Evolutionary conservation across 2,113 vertebrate genomes (phyloP), one percentile per base, ranked within the genome.

Genomic region (Cariama cristata): DNA sequence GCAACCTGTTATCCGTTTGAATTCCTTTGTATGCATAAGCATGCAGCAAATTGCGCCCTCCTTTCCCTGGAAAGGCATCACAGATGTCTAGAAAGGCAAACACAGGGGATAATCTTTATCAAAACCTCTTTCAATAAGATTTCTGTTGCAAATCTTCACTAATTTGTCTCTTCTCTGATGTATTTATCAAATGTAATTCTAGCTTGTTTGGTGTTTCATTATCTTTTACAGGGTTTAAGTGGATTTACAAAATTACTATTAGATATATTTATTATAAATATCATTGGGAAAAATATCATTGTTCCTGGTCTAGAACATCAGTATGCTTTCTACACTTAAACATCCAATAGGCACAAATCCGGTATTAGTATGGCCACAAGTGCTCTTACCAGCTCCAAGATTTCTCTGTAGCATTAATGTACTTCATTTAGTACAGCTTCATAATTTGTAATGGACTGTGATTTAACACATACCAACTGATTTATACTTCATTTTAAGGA

Each of bases 11-110:
- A 4, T 0, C 28, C n/a, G 4, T 42, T 32, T 72, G 21, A 64
- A 13, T 44, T 71, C 28, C 38, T 69, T n/a, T 14, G 50, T 58
- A 21, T 15, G 18, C 42, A 33, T 14, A 50, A 71, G 11, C n/a
- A 23, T 1, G 4, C 35, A 69, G 20, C n/a, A 69, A 1, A 0
- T 22, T 71, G 42, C 11, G 33, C 27, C 12, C 14, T 77, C 20
- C 30, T 69, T 68, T 80, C 53, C n/a, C 11, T 40, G 28, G 33
- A 49, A 26, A 26, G 19, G 72, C 52, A 59, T 74, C 49, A n/a
- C 16, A 55, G 28, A 24, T 76, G 23, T 58, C 49, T 83, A 45
- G 53, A 55, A 42, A 52, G 23, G 45, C 82, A 94, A 79, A 90
- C 38, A 42, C 1, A 7, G 19, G 42, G 44, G 82, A 45, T 40